Percentiles rank a stretch among this genome's conserved stretches.
Evolutionary conservation across 1,140 invertebrate genomes (phyloP).

Genomic region (Octopus sinensis): DNA sequence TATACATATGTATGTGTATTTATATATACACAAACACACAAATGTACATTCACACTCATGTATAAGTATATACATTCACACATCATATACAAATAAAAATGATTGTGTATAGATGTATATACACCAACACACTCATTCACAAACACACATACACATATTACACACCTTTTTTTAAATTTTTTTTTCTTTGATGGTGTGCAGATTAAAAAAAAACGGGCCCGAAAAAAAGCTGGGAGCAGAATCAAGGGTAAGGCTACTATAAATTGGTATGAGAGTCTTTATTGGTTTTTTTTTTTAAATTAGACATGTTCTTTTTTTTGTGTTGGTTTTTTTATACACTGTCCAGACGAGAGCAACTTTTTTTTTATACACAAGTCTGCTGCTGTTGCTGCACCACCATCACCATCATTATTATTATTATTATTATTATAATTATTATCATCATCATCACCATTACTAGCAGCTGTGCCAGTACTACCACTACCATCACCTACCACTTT

Average conservation of each 20-base stretch:
- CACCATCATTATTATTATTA: not conserved
- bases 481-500: not conserved
- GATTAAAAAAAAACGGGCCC: not conserved
- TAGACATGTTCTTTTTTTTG: not conserved
- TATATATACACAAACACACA: slow-evolving; percentile 6
- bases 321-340: slow-evolving; percentile 9
- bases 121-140: not conserved
- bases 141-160: slow-evolving; percentile 2
- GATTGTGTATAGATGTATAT: not conserved
- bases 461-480: not conserved
- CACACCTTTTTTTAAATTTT: not conserved
- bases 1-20: slow-evolving; percentile 1
- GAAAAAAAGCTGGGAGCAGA: not conserved
- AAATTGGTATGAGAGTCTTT: not conserved
- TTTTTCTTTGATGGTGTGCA: not conserved
- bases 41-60: not conserved
- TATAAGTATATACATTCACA: not conserved
- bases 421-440: not conserved
- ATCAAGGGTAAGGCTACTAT: slow-evolving; percentile 5
- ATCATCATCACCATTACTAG: not conserved
- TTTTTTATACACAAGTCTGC: not conserved
- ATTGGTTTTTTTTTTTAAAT: not conserved
- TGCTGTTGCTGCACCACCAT: not conserved
- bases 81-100: too few relatives aligned
- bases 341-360: slow-evolving; percentile 1